Percentiles rank a stretch among this genome's conserved stretches.
phyloP scores from a whole-genome alignment of 2,797 vertebrate genomes.

The Acanthis flammea region DNA sequence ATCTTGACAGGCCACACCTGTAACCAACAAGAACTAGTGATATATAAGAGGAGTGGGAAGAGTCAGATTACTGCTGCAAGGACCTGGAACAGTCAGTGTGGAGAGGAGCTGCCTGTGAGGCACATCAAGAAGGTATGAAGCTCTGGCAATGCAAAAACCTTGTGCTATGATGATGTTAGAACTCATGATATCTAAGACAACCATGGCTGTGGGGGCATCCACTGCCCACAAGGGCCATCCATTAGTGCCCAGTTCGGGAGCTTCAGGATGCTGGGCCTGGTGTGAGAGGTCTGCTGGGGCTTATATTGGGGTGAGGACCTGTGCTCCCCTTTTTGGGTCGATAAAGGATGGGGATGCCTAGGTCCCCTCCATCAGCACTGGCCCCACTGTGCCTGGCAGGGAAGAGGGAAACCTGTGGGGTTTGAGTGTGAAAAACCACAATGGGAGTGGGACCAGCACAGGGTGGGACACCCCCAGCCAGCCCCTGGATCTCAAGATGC shows the following conservation, averaged over 20 bases:
- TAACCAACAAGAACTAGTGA: too few relatives aligned
- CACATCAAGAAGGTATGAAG: too few relatives aligned
- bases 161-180: too few relatives aligned
- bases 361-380: accelerated
- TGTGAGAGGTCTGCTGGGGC: neutral
- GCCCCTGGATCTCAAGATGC: too few relatives aligned
- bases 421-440: neutral
- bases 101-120: too few relatives aligned
- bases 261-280: neutral
- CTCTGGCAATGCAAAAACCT: too few relatives aligned
- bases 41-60: too few relatives aligned
- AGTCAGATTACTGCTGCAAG: too few relatives aligned
- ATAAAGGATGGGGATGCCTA: neutral
- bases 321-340: neutral
- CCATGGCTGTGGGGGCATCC: neutral
- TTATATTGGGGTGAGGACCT: accelerated
- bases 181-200: too few relatives aligned
- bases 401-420: neutral
- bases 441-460: accelerated
- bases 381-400: neutral
- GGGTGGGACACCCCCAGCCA: neutral
- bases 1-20: too few relatives aligned
- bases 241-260: accelerated
- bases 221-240: neutral
- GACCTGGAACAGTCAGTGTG: too few relatives aligned